Evolutionary conservation across 2,113 vertebrate species (phyloP).

Genomic region (Elaphurus davidianus): DNA sequence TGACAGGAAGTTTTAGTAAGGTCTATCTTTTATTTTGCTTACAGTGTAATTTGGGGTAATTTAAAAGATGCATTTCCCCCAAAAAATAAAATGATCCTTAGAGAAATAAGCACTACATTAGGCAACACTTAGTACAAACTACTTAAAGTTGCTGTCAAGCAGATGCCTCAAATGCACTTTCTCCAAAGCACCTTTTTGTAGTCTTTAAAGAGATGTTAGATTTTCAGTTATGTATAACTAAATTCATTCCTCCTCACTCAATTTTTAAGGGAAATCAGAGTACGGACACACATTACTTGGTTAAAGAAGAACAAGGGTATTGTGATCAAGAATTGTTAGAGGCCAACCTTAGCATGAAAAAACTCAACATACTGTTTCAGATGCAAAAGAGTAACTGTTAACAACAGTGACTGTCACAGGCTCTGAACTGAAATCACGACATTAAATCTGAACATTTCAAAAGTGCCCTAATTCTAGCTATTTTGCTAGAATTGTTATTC

Average conservation of each 20-base stretch:
- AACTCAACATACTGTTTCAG: not conserved
- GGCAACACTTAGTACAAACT: not conserved
- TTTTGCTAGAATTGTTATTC: not conserved
- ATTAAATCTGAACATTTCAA: not conserved
- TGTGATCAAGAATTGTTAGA: not conserved
- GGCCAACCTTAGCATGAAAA: not conserved
- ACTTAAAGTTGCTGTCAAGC: not conserved
- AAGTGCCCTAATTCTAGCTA: not conserved
- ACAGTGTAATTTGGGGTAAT: not conserved
- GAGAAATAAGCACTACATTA: not conserved
- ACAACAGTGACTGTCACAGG: not conserved
- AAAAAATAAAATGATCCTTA: not conserved
- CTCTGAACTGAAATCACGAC: not conserved
- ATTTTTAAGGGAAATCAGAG: not conserved
- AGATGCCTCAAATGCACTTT: not conserved
- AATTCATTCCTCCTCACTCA: not conserved
- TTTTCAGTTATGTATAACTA: not conserved
- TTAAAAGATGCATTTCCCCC: not conserved
- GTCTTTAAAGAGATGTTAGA: not conserved
- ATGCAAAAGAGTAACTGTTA: not conserved
- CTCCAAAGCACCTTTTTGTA: not conserved
- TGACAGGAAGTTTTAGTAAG: not conserved
- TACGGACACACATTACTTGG: not conserved
- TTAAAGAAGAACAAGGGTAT: not conserved
- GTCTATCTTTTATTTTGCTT: not conserved